A percentile compares a stretch with the other conserved stretches of the same genome.
Evolutionary conservation across 2,888 invertebrate species (phyloP).

Genomic region (Limnephilus auricula): DNA sequence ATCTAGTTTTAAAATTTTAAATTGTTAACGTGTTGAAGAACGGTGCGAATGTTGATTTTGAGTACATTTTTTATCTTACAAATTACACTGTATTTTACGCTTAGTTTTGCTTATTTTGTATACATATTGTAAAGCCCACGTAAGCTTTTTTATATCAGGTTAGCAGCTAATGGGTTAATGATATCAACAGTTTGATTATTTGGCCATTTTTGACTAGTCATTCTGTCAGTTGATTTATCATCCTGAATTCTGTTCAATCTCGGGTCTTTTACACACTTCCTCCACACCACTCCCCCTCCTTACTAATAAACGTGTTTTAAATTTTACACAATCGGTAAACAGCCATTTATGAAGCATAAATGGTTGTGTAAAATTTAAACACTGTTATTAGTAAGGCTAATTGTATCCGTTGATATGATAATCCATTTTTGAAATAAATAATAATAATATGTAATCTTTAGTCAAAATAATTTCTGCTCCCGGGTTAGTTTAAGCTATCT

Average conservation of each 20-base stretch:
- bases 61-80: background rate
- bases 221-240: background rate
- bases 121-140: background rate
- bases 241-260: background rate
- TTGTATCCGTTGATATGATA: too few relatives aligned
- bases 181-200: background rate
- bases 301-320: too few relatives aligned
- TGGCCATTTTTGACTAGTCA: background rate
- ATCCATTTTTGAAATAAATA: background rate
- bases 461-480: too few relatives aligned
- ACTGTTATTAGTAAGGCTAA: too few relatives aligned
- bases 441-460: background rate
- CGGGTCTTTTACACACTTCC: background rate
- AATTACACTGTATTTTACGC: background rate
- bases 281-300: too few relatives aligned
- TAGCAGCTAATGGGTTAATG: background rate
- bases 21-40: background rate
- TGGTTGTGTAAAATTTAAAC: too few relatives aligned
- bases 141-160: background rate
- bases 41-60: background rate
- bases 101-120: background rate
- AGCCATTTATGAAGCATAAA: too few relatives aligned
- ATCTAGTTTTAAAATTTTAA: background rate
- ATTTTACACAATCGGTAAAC: too few relatives aligned
- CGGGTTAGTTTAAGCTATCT: background rate